Base-by-base conservation (phyloP, 2,113 vertebrate species). In the Carassius carassius region DNA sequence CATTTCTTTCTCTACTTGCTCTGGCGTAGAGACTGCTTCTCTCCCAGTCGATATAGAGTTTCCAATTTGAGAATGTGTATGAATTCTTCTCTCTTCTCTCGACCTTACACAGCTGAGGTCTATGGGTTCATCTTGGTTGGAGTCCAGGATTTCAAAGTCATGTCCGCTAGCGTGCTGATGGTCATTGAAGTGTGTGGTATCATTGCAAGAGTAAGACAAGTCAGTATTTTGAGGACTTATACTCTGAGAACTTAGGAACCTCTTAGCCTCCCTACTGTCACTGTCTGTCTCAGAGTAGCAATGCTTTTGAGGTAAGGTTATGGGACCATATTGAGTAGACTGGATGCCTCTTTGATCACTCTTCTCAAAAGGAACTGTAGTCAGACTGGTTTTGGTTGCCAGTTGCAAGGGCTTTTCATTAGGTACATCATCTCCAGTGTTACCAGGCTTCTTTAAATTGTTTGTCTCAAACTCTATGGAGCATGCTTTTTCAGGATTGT, bases 91-190 rank as follows among this genome's bases (percentile, higher is more conserved):
- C 72, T 92, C 91, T 0, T 90, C 84, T 85, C 95, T 95, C 0
- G 94, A 91, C 86, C 96, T 98, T 60, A 96, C 94, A 0, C 97
- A 96, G 85, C 97, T 97, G 91, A 99, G 94, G 93, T 99, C 98
- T 88, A 99, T 99, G 54, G 98, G 98, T 81, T 99, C 96, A 5
- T 98, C 97, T 84, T 97, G 96, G 90, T 95, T 95, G 0, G 95
- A 95, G 88, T 97, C 96, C 13, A 82, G 90, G 91, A 94, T 90
- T 79, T 92, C 91, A 90, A 95, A 92, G 94, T 94, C 94, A 93
- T 87, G 94, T 90, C 32, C 92, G 14, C 11, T 29, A 85, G 69
- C 74, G 90, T n/a, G 3, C 88, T 29, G 87, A 82, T 78, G 29
- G 90, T 89, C 16, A 41, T 90, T 92, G 84, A 92, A 90, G 86